Evolutionary conservation across 2,113 vertebrate species (phyloP), one percentile per base, ranked within the genome.

Genomic region (Aegithalos caudatus): DNA sequence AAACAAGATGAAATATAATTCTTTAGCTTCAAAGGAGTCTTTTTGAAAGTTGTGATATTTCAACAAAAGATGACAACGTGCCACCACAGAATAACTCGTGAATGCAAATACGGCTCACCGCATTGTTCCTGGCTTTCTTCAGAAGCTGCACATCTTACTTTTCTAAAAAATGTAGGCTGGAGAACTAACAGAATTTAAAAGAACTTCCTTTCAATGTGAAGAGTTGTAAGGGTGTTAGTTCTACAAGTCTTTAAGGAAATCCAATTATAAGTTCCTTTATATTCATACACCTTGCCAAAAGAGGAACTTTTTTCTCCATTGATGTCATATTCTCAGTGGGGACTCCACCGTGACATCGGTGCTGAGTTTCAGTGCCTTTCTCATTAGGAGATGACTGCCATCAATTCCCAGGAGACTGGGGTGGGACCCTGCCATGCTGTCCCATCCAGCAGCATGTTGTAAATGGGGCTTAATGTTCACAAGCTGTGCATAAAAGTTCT

Each of bases 131-230:
- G 95, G 87, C 93, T 98, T 98, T 93, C 96, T 97, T 98, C 98
- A 98, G 97, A 98, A 98, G 97, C 93, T 51, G 64, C 86, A 97
- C 95, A 98, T 98, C 97, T 97, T 93, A 97, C 96, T 98, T 97
- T 92, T 98, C 98, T 97, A 93, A 98, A 98, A 98, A 97, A 97
- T 96, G 97, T 96, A 96, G 97, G 97, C 94, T 98, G 97, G 95
- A 96, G 97, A 98, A 96, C 97, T 98, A 98, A 98, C 96, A 96
- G 97, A 98, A 98, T 98, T 98, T 97, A 97, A 98, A 98, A 98
- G 97, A 96, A 95, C 95, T 98, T 97, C 91, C 95, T 97, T 98
- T 98, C 97, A 97, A 94, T 96, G 90, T 97, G 96, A 97, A 96
- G 97, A 97, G 96, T 95, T 97, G 97, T 95, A 96, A 98, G 97